These are phyloP conservation scores for Phenganax subtilis DNA, from an alignment of 92 coral and sea anemone genomes.

Conservation along the genomic window DNA sequence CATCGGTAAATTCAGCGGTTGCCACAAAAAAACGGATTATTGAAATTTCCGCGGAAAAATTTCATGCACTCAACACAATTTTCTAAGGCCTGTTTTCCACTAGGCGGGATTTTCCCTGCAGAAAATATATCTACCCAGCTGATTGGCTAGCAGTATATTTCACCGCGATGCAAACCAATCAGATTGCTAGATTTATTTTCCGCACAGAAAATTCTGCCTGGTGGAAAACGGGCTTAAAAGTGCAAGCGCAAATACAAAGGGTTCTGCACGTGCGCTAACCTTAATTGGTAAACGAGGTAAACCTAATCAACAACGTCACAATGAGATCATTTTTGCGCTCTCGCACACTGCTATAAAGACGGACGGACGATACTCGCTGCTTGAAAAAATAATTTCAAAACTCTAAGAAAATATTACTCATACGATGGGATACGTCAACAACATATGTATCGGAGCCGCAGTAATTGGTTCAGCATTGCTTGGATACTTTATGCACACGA, in stretches of 20 bases:
- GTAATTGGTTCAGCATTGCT: slow-evolving; percentile 27
- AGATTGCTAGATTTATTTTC: too few species aligned
- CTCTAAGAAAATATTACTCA: neutral
- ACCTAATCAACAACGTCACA: slow-evolving; percentile 29
- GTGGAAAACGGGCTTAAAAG: too few species aligned
- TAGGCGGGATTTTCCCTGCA: too few species aligned
- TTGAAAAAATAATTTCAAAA: neutral
- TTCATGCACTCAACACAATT: too few species aligned
- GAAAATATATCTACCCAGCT: too few species aligned
- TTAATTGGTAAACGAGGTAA: neutral
- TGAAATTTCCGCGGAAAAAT: too few species aligned
- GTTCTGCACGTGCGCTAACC: too few species aligned
- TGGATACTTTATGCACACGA: slow-evolving; percentile 22
- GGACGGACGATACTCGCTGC: neutral
- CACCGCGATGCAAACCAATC: too few species aligned
- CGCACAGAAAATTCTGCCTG: too few species aligned
- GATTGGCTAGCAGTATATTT: too few species aligned
- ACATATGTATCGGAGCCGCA: slow-evolving; percentile 29
- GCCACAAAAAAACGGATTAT: neutral
- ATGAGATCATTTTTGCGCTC: neutral
- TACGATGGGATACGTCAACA: slow-evolving; percentile 19
- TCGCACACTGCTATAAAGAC: neutral
- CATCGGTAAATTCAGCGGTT: neutral
- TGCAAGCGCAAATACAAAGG: too few species aligned
- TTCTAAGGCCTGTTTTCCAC: too few species aligned